A percentile compares a stretch with the other conserved stretches of the same genome.
Conservation (phyloP, 2,888 invertebrate species). For the Thymelicus acteon region DNA sequence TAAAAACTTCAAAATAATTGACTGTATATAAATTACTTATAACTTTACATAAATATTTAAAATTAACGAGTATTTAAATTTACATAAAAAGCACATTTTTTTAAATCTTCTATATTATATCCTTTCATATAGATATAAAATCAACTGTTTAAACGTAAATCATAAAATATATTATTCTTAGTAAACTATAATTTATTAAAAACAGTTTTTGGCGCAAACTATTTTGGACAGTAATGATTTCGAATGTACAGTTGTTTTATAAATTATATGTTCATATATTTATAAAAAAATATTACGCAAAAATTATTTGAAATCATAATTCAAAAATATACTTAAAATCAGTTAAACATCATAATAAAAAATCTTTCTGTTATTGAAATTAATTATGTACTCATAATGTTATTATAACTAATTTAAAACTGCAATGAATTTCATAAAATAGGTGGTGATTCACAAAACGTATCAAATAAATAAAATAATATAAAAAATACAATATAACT, state of each 20-base stretch:
- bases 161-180: background rate
- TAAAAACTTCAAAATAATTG: constrained; percentile 24
- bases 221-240: constrained; percentile 11
- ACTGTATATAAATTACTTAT: constrained; percentile 8
- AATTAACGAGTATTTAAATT: constrained; percentile 5
- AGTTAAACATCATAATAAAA: no score
- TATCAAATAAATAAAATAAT: no score
- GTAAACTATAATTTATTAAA: constrained; percentile 2
- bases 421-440: no score
- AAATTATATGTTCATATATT: background rate
- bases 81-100: constrained; percentile 3
- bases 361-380: no score
- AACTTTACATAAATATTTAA: constrained; percentile 3
- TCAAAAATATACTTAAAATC: no score
- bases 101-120: background rate
- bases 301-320: no score
- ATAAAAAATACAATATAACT: no score
- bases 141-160: background rate
- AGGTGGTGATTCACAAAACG: no score
- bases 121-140: background rate
- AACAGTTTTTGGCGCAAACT: constrained; percentile 6
- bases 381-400: no score
- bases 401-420: no score
- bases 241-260: background rate
- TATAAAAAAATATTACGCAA: no score